phyloP scores from a whole-genome alignment of 2,113 vertebrate genomes.

The Nestor notabilis region DNA sequence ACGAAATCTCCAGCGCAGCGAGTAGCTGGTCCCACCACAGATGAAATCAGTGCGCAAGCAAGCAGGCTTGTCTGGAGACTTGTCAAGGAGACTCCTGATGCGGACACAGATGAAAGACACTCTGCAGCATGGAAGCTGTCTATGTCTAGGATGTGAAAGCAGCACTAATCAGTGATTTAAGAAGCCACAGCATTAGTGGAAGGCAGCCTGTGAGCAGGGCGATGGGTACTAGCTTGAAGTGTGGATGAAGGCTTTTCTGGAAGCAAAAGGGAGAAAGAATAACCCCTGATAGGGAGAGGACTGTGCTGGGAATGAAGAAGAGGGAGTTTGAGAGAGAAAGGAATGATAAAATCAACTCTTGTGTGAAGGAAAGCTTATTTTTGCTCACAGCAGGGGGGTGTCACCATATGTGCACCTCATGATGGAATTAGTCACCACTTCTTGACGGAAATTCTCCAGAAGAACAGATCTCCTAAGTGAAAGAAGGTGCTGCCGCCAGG shows the following conservation, averaged over 20 bases:
- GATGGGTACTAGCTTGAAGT: neutral
- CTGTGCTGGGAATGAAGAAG: neutral
- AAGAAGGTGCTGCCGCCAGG: neutral
- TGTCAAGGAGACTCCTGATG: neutral
- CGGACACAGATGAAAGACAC: neutral
- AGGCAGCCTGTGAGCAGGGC: neutral
- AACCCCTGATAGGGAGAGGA: neutral
- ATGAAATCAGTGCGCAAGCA: neutral
- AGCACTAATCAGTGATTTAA: neutral
- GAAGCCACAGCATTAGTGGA: neutral
- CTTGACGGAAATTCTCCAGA: neutral
- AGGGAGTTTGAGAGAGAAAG: neutral
- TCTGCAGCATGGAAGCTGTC: neutral
- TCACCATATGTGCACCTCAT: constrained; percentile 42
- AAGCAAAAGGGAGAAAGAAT: neutral
- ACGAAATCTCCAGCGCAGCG: neutral
- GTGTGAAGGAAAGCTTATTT: constrained; percentile 52
- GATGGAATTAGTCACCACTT: constrained; percentile 47
- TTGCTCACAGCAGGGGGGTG: constrained; percentile 40
- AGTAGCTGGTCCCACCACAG: neutral
- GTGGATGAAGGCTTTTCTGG: neutral
- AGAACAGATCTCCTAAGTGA: neutral
- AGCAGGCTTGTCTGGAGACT: neutral
- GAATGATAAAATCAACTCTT: neutral
- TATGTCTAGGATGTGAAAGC: neutral